Conservation (phyloP, 2,888 invertebrate species). For the Teleogryllus oceanicus region DNA sequence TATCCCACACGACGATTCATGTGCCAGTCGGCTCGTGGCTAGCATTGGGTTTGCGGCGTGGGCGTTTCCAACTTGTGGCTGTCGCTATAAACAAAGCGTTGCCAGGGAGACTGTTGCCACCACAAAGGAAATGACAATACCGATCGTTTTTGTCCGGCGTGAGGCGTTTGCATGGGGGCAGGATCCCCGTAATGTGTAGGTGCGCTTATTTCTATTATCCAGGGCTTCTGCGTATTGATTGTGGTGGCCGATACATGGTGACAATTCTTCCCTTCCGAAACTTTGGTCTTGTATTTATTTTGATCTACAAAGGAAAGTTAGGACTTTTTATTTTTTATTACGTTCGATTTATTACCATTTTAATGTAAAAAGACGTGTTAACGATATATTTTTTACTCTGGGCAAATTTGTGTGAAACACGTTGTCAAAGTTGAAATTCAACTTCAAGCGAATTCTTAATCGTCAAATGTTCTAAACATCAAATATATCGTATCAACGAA, state of each 20-base stretch:
- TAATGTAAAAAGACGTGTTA: too few relatives aligned
- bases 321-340: not conserved
- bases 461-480: too few relatives aligned
- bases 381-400: too few relatives aligned
- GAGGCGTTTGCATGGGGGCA: not conserved
- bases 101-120: conserved; percentile 35
- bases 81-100: conserved; percentile 35
- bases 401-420: too few relatives aligned
- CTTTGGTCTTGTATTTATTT: not conserved
- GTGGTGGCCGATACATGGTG: not conserved
- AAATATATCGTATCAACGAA: too few relatives aligned
- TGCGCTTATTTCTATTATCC: conserved; percentile 23
- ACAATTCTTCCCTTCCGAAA: not conserved
- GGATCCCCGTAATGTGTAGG: not conserved
- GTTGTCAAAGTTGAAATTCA: too few relatives aligned
- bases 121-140: conserved; percentile 34
- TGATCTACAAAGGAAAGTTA: not conserved
- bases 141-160: conserved; percentile 27
- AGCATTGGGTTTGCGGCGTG: not conserved
- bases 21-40: too few relatives aligned
- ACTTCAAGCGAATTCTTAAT: too few relatives aligned
- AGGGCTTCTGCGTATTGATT: not conserved
- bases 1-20: too few relatives aligned
- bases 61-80: not conserved
- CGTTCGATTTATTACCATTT: too few relatives aligned